Evolutionary conservation across 2,888 invertebrate species (phyloP), one percentile per base, ranked within the genome.

Genomic region (Standfussiana lucernea): DNA sequence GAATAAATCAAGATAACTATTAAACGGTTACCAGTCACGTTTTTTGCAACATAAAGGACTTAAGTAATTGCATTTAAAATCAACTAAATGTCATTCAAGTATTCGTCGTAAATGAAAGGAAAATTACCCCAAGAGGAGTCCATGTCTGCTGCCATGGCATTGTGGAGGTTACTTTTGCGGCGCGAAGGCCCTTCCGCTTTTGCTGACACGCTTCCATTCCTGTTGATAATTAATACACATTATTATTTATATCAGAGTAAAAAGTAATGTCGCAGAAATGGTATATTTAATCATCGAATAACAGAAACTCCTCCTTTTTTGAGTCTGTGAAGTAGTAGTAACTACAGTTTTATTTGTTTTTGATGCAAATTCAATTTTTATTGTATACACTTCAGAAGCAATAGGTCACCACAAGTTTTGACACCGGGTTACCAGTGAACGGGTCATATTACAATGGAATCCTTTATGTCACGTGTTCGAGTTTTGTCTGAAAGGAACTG

Each of bases 161-260:
- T 97, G 91, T 98, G 97, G 73, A 98, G 95, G 90, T 98, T 98
- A 92, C 98, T 98, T 92, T 98, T 98, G 85, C 98, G 97, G 88
- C 98, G 96, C 77, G 97, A 97, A 32, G 98, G 98, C 77, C 98
- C 98, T 88, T 96, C 96, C 85, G 97, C 97, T 92, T 97, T 97
- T 70, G 97, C 93, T 85, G 97, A 96, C 75, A 95, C 89, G 78
- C 95, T 93, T 83, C 96, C 96, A 95, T 96, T 96, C 95, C 97
- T 97, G 92, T 81, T 53, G 76, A 79, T 67, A 86, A 73, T 77
- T 65, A 70, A 85, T 47, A 80, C 37, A 68, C 24, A 69, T 62
- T 72, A 59, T 61, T 86, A 72, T 86, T 61, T 79, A 79, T 50
- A 69, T 67, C 61, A 66, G 40, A 66, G 35, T 56, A 28, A 69